phyloP scores from a whole-genome alignment of 2,797 vertebrate species.

The Paguma larvata region DNA sequence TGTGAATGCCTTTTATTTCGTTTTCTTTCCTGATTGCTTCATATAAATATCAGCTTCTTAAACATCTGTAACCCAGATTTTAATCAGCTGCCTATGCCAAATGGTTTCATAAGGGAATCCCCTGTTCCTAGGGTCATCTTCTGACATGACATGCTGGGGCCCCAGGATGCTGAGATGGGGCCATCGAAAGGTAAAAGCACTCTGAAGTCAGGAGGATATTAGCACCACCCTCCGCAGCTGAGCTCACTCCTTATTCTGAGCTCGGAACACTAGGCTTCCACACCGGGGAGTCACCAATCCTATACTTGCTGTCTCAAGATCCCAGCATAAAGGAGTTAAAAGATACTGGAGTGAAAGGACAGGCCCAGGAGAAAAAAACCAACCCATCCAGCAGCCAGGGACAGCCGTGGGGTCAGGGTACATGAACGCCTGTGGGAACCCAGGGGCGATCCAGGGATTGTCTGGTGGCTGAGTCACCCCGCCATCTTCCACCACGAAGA shows the following conservation, averaged over 20 bases:
- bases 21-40: background rate
- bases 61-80: background rate
- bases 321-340: conserved; percentile 44
- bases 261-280: background rate
- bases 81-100: background rate
- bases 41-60: background rate
- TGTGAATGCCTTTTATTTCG: background rate
- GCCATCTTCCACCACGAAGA: background rate
- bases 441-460: background rate
- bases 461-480: background rate
- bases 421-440: background rate
- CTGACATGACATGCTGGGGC: background rate
- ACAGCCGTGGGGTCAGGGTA: background rate
- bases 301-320: background rate
- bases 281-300: background rate
- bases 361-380: background rate
- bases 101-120: background rate
- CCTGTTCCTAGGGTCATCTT: background rate
- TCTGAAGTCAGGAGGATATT: background rate
- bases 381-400: background rate
- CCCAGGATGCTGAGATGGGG: background rate
- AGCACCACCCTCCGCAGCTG: background rate
- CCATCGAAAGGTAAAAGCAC: background rate
- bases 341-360: background rate
- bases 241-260: background rate